phyloP scores from a whole-genome alignment of 2,797 vertebrate genomes.

The Glyptemys insculpta region DNA sequence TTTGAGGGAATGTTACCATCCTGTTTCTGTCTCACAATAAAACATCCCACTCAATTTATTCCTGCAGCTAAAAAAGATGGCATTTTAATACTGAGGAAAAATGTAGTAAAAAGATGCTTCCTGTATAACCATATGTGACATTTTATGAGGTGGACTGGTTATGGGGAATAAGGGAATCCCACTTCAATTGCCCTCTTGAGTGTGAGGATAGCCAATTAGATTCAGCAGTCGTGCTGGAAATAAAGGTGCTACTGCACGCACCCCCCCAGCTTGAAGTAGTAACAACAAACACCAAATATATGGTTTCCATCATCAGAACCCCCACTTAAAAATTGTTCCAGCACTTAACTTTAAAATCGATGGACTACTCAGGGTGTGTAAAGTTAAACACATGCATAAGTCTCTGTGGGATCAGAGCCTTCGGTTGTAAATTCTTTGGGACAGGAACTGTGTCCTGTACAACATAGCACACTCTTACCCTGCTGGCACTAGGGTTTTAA shows the following conservation, averaged over 20 bases:
- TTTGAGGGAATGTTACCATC: not conserved
- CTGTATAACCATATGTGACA: not conserved
- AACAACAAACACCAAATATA: no score
- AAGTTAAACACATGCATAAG: not conserved
- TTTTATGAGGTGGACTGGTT: not conserved
- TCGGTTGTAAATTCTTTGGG: not conserved
- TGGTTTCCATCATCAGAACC: no score
- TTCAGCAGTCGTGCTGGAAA: no score
- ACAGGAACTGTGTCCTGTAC: not conserved
- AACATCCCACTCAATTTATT: not conserved
- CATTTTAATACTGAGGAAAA: not conserved
- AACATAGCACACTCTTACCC: not conserved
- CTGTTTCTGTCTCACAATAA: not conserved
- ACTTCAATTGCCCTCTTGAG: not conserved
- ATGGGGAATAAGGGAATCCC: slow-evolving; percentile 4
- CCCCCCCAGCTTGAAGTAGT: no score
- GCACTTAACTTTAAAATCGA: not conserved
- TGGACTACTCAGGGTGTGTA: not conserved
- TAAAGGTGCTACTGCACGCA: no score
- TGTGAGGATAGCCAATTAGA: not conserved
- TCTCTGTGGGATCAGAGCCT: no score
- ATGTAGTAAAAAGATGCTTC: not conserved
- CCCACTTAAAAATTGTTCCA: not conserved
- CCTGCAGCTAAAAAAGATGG: not conserved
- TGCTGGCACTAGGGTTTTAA: not conserved